Conservation (phyloP, 2,888 invertebrate species). For the Brenthis daphne region DNA sequence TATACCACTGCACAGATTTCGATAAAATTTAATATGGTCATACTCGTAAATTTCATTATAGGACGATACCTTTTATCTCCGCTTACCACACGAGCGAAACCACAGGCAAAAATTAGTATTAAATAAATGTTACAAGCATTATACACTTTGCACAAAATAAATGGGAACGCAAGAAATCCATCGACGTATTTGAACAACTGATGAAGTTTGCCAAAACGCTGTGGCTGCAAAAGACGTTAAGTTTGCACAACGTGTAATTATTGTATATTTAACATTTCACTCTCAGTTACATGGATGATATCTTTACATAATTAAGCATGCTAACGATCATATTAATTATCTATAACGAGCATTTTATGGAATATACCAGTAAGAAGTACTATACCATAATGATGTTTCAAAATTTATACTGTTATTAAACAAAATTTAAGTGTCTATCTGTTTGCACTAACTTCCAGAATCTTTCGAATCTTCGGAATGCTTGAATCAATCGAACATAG, state of each 20-base stretch:
- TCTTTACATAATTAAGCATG: background rate
- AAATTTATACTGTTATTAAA: background rate
- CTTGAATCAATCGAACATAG: no score
- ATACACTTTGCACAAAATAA: background rate
- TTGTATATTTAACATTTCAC: conserved; percentile 18
- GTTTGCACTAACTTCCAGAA: no score
- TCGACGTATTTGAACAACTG: conserved; percentile 24
- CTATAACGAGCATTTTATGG: background rate
- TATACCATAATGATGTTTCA: background rate
- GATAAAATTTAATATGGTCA: no score
- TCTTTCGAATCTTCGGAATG: no score
- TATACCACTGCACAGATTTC: no score
- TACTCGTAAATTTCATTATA: no score
- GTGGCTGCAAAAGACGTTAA: conserved; percentile 24
- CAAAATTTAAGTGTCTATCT: no score
- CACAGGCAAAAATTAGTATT: no score
- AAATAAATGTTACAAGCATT: background rate
- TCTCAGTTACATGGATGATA: conserved; percentile 3
- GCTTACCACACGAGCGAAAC: no score
- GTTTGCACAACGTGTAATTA: conserved; percentile 23
- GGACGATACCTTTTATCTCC: no score
- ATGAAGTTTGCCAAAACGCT: conserved; percentile 28
- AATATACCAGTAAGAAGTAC: background rate
- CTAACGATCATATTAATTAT: conserved; percentile 2
- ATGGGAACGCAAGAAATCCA: conserved; percentile 9